phyloP scores from a whole-genome alignment of 2,888 invertebrate species.

The Dryobota labecula region DNA sequence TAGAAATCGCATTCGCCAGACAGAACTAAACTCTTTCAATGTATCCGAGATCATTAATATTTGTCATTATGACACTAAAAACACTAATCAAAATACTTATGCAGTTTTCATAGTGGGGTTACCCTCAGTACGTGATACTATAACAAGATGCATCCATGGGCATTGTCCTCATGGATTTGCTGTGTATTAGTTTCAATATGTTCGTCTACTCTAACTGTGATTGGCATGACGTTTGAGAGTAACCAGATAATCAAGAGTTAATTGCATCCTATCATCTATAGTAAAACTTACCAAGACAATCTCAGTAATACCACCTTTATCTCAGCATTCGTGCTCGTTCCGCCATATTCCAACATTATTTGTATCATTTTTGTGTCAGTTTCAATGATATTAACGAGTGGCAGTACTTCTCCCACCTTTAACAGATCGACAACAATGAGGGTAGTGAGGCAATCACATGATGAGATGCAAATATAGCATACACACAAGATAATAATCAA shows the following conservation, averaged over 20 bases:
- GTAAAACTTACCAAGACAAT: conserved; percentile 73
- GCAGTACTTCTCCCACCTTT: conserved; percentile 82
- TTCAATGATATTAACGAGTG: conserved; percentile 71
- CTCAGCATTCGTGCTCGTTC: conserved; percentile 61
- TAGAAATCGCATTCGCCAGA: conserved; percentile 40
- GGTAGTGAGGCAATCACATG: conserved; percentile 81
- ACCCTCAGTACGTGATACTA: conserved; percentile 60
- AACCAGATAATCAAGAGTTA: conserved; percentile 48
- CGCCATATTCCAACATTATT: conserved; percentile 67
- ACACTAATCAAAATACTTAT: conserved; percentile 42
- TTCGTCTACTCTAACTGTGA: conserved; percentile 22
- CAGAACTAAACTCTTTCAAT: conserved; percentile 14
- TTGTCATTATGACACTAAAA: conserved; percentile 30
- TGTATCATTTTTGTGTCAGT: conserved; percentile 72
- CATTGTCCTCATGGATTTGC: conserved; percentile 2
- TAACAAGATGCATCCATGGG: conserved; percentile 20
- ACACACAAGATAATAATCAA: conserved; percentile 73
- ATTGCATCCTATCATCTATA: conserved; percentile 56
- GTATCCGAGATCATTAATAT: conserved; percentile 7
- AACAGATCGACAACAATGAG: conserved; percentile 87
- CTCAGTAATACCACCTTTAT: conserved; percentile 72
- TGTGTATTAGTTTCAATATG: conserved; percentile 24
- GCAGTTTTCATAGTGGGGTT: conserved; percentile 47
- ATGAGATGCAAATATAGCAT: conserved; percentile 75
- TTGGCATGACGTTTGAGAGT: conserved; percentile 62